Evolutionary conservation across 2,113 vertebrate species (phyloP).

Genomic region (Brachyistius frenatus): DNA sequence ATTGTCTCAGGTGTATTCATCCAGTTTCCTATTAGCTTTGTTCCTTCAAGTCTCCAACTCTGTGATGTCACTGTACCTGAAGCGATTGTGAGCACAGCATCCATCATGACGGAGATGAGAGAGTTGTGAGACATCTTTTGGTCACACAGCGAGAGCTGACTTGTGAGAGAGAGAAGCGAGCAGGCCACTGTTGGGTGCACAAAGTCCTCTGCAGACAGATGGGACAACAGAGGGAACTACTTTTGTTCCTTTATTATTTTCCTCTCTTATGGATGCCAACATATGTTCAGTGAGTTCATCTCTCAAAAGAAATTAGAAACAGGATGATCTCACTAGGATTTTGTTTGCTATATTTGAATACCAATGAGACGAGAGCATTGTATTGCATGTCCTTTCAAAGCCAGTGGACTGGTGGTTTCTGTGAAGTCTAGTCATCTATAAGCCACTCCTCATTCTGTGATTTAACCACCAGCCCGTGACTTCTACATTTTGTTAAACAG

Average conservation of each 20-base stretch:
- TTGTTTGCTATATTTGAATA: conserved; percentile 39
- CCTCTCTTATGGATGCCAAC: conserved; percentile 67
- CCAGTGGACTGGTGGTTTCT: not conserved
- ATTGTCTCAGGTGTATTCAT: conserved; percentile 49
- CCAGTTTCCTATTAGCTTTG: conserved; percentile 22
- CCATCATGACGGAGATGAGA: conserved; percentile 56
- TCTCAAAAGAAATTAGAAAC: conserved; percentile 58
- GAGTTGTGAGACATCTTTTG: conserved; percentile 61
- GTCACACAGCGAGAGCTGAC: conserved; percentile 70
- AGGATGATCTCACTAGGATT: conserved; percentile 50
- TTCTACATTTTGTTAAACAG: conserved; percentile 42
- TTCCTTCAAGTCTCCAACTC: conserved; percentile 35
- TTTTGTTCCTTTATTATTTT: conserved; percentile 74
- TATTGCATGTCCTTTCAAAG: conserved; percentile 16
- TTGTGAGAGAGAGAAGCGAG: conserved; percentile 64
- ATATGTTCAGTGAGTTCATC: conserved; percentile 73
- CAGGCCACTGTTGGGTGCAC: conserved; percentile 62
- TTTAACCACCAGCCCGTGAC: conserved; percentile 21
- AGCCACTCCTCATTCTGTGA: conserved; percentile 8
- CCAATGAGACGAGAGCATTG: conserved; percentile 12
- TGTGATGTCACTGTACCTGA: conserved; percentile 56
- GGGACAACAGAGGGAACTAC: conserved; percentile 71
- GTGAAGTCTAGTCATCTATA: conserved; percentile 13
- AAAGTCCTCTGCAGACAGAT: conserved; percentile 78
- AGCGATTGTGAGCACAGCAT: conserved; percentile 29